Evolutionary conservation across 2,113 vertebrate species (phyloP), one percentile per base, ranked within the genome.

Genomic region (Mola mola): DNA sequence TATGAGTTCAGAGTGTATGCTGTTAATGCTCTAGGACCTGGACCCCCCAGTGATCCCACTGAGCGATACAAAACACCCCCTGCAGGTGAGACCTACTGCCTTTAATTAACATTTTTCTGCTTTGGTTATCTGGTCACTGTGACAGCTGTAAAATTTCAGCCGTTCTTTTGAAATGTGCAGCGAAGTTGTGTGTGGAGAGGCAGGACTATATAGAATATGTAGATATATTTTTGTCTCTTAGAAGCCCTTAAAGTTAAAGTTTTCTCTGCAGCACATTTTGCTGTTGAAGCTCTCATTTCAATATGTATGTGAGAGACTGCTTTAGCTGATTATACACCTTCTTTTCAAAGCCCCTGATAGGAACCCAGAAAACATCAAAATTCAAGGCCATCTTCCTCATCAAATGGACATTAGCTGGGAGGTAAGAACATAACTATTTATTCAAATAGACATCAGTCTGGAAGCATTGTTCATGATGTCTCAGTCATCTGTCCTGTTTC

Each of bases 351-450:
- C 93, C 86, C 96, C 96, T 24, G 95, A 96, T 46, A 96, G 90
- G 86, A 99, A 98, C 77, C 97, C 97, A 11, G 92, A 94, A 69
- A 94, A 94, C 75, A 93, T 98, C 55, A 84, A 87, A 81, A 94
- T 95, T 16, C 93, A 95, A 85, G 93, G 94, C 17, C 94, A 92
- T 59, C 88, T 93, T 16, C 95, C 96, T 60, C 90, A 97, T 66
- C 95, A 98, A 75, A 94, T 99, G 95, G 92, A 95, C 82, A 96
- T 99, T 72, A 95, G 89, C 75, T 99, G 96, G 97, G 94, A 97
- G 93, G 97, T 98, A 81, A 81, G 40, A 41, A 11, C 29, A 36
- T 31, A 36, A 37, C 43, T 26, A n/a, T 11, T 13, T 17, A 12
- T 41, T n/a, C 22, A 16, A n/a, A 6, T 19, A 46, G 25, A 5